Percentiles rank a stretch among this genome's conserved stretches.
Conservation (phyloP, 2,113 vertebrate genomes). For the Diadophis punctatus region DNA sequence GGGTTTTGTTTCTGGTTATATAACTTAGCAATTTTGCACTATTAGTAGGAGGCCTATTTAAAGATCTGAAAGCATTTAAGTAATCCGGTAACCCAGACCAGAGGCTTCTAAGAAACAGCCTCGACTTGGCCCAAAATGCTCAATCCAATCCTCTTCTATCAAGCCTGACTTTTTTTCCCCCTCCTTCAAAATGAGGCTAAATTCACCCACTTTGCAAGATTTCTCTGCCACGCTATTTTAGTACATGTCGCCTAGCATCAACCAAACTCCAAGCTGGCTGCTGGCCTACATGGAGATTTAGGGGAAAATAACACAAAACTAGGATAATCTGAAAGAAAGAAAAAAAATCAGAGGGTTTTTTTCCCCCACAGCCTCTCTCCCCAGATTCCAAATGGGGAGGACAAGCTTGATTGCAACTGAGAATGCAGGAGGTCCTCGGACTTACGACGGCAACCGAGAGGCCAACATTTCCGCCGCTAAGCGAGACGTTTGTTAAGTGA, state of each 20-base stretch:
- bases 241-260: background rate
- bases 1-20: background rate
- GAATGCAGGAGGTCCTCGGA: no score
- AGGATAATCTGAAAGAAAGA: background rate
- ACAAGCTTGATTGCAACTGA: no score
- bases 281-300: background rate
- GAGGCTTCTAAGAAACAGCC: background rate
- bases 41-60: background rate
- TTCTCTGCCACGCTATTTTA: background rate
- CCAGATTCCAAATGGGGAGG: background rate
- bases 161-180: no score
- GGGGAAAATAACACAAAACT: background rate
- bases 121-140: background rate
- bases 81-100: background rate
- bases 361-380: no score
- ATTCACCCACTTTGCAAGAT: background rate
- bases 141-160: no score
- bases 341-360: background rate
- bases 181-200: background rate
- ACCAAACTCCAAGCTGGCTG: background rate
- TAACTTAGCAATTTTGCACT: background rate
- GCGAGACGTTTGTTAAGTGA: no score
- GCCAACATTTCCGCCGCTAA: no score
- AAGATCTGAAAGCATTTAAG: background rate
- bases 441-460: no score